Conservation (phyloP, 2,888 invertebrate genomes). For the Micoletzkya japonica region DNA sequence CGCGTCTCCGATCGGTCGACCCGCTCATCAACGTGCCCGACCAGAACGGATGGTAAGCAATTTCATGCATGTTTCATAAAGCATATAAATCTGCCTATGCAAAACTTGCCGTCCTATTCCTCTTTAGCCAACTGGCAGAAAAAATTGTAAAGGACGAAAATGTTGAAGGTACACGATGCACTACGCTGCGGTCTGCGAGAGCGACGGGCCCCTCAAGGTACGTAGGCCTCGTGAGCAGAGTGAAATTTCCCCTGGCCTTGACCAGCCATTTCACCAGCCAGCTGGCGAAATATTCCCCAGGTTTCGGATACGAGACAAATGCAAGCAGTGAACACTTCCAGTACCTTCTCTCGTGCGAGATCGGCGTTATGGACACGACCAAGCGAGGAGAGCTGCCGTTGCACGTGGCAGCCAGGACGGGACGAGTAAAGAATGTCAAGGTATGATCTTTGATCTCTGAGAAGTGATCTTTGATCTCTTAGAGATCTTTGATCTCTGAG, state of each 20-base stretch:
- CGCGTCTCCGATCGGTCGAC: constrained; percentile 64
- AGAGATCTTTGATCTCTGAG: not conserved
- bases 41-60: constrained; percentile 65
- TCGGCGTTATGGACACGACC: constrained; percentile 17
- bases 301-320: too few relatives aligned
- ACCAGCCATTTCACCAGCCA: too few relatives aligned
- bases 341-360: constrained; percentile 22
- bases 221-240: too few relatives aligned
- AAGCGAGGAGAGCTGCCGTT: constrained; percentile 49
- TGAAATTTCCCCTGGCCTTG: too few relatives aligned
- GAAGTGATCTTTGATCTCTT: not conserved
- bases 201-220: constrained; percentile 66
- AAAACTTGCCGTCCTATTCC: too few relatives aligned
- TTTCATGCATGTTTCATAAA: too few relatives aligned
- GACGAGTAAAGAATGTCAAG: constrained; percentile 43
- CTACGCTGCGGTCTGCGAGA: constrained; percentile 69
- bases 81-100: too few relatives aligned
- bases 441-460: constrained; percentile 12
- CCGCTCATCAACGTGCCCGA: constrained; percentile 68
- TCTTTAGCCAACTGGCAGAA: not conserved
- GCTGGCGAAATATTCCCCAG: too few relatives aligned
- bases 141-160: not conserved
- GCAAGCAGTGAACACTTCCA: not conserved
- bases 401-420: constrained; percentile 49
- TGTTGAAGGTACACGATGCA: constrained; percentile 65